These are phyloP conservation scores for Epicampocera succincta DNA, from an alignment of 2,888 invertebrate species.

Conservation along the genomic window DNA sequence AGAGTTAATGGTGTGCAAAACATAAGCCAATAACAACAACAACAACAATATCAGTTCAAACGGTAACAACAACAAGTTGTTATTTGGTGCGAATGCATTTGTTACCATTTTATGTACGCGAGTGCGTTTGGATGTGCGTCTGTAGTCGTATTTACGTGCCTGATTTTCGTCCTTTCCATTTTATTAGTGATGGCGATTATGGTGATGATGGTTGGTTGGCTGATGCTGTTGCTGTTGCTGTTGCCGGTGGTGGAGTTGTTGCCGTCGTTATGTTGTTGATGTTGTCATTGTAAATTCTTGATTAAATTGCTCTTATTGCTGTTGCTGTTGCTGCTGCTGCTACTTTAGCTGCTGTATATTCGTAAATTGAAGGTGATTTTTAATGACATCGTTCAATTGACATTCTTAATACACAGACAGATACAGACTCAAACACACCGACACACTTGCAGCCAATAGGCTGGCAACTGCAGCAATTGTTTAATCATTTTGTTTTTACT, in stretches of 20 bases:
- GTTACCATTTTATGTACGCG: constrained; percentile 74
- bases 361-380: constrained; percentile 71
- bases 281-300: constrained; percentile 68
- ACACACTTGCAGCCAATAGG: constrained; percentile 36
- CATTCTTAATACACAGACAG: constrained; percentile 56
- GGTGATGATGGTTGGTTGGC: constrained; percentile 20
- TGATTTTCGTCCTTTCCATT: constrained; percentile 61
- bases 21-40: constrained; percentile 56
- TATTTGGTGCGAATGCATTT: constrained; percentile 77
- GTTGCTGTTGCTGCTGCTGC: constrained; percentile 32
- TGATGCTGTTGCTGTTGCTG: constrained; percentile 10
- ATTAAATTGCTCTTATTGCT: constrained; percentile 67
- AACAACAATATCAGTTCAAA: constrained; percentile 29
- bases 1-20: constrained; percentile 62
- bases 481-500: constrained; percentile 52
- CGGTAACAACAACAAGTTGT: constrained; percentile 70
- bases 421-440: constrained; percentile 3
- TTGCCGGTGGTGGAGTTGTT: background rate
- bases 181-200: constrained; percentile 32
- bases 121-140: constrained; percentile 52
- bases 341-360: constrained; percentile 29
- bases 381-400: constrained; percentile 71
- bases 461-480: constrained; percentile 62
- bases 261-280: constrained; percentile 50
- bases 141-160: constrained; percentile 36